A percentile compares a stretch with the other conserved stretches of the same genome.
Evolutionary conservation across 1,140 invertebrate species (phyloP).

Genomic region (Pseudomyrmex flavicornis): DNA sequence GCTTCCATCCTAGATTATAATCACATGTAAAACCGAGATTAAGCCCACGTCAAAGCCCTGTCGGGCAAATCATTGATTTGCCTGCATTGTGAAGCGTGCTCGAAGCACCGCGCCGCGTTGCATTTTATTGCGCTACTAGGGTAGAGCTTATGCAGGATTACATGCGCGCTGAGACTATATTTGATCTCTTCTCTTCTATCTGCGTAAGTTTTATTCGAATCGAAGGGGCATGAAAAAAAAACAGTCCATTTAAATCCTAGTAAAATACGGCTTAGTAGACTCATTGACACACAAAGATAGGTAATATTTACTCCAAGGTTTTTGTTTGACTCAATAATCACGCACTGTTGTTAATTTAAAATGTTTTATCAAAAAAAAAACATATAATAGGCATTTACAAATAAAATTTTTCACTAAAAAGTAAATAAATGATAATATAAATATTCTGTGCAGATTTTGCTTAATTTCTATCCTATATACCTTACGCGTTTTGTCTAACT

Average conservation of each 20-base stretch:
- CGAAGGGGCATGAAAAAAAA: conserved; percentile 34
- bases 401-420: not conserved
- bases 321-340: conserved; percentile 10
- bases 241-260: conserved; percentile 34
- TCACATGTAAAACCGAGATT: conserved; percentile 78
- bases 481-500: not conserved
- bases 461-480: too few relatives aligned
- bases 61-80: conserved; percentile 76
- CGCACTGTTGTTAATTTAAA: not conserved
- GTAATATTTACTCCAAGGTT: not conserved
- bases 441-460: too few relatives aligned
- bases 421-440: not conserved
- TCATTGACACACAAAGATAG: conserved; percentile 37
- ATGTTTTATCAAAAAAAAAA: conserved; percentile 1
- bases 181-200: conserved; percentile 68
- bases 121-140: conserved; percentile 72
- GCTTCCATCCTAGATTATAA: conserved; percentile 63
- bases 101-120: conserved; percentile 39
- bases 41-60: conserved; percentile 54
- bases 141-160: conserved; percentile 77
- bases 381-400: too few relatives aligned
- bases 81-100: conserved; percentile 65
- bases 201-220: conserved; percentile 49
- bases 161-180: conserved; percentile 70
- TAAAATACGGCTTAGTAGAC: conserved; percentile 41